phyloP scores from a whole-genome alignment of 1,140 invertebrate genomes.

The Parapsyche elsis region DNA sequence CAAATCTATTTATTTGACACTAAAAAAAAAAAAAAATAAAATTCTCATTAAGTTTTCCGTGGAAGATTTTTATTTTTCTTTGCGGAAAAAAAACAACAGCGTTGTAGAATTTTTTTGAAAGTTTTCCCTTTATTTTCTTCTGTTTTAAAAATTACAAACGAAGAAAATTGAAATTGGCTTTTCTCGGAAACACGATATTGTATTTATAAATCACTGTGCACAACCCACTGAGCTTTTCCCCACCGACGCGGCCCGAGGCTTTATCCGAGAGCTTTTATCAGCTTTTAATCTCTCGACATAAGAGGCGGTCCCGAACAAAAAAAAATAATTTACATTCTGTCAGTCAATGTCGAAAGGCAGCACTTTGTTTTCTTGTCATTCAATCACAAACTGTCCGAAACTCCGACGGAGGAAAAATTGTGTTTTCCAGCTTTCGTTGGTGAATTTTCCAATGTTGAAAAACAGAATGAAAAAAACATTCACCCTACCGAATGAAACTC shows the following conservation, averaged over 20 bases:
- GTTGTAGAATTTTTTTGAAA: background rate
- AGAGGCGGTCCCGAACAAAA: conserved; percentile 11
- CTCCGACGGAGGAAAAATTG: conserved; percentile 29
- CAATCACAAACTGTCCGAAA: conserved; percentile 44
- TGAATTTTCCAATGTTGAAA: background rate
- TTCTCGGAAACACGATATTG: conserved; percentile 23
- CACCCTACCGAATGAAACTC: conserved; percentile 1
- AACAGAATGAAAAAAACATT: background rate
- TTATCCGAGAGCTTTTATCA: conserved; percentile 43
- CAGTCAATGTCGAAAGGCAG: conserved; percentile 48
- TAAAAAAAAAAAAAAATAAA: too few species aligned
- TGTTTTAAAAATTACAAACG: conserved; percentile 3
- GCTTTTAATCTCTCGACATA: conserved; percentile 42
- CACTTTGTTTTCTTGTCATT: conserved; percentile 54
- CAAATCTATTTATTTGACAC: too few species aligned
- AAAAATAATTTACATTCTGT: conserved; percentile 56
- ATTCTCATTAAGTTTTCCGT: too few species aligned
- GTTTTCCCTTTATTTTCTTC: background rate
- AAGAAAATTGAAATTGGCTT: conserved; percentile 32
- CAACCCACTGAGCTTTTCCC: conserved; percentile 4
- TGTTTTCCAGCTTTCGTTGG: conserved; percentile 18
- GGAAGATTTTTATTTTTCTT: too few species aligned
- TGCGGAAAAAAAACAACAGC: too few species aligned
- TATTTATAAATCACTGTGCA: conserved; percentile 31
- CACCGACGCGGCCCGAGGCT: background rate